These are phyloP conservation scores for Chrysaora quinquecirrha DNA, from an alignment of 30 jellyfish, hydroid and myxozoan genomes.

Conservation along the genomic window DNA sequence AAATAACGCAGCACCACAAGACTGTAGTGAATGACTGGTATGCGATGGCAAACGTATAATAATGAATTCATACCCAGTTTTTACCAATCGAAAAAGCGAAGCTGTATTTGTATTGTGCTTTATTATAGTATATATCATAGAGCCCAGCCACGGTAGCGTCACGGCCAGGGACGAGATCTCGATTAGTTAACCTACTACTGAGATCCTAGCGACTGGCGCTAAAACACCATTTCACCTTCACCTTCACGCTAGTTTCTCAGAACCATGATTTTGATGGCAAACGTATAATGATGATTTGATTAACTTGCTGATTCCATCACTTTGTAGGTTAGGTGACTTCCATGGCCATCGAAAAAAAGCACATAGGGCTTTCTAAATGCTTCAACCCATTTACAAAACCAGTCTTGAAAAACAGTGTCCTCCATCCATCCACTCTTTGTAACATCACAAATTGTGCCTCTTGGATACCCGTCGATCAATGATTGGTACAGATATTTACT, in stretches of 20 bases:
- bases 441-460: background rate
- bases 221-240: too few relatives aligned
- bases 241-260: too few relatives aligned
- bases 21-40: slow-evolving; percentile 40
- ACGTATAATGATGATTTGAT: slow-evolving; percentile 13
- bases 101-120: too few relatives aligned
- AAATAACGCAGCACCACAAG: slow-evolving; percentile 10
- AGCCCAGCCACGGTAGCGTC: too few relatives aligned
- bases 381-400: slow-evolving; percentile 33
- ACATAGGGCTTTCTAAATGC: slow-evolving; percentile 19
- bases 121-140: too few relatives aligned
- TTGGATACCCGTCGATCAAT: background rate
- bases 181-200: too few relatives aligned
- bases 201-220: too few relatives aligned
- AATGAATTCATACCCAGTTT: slow-evolving; percentile 4
- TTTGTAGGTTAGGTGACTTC: slow-evolving; percentile 37
- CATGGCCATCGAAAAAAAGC: slow-evolving; percentile 35
- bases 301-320: slow-evolving; percentile 19
- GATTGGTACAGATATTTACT: slow-evolving; percentile 9
- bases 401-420: slow-evolving; percentile 30
- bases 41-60: slow-evolving; percentile 33
- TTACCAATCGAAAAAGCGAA: too few relatives aligned
- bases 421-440: slow-evolving; percentile 34
- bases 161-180: too few relatives aligned
- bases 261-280: too few relatives aligned